A percentile compares a stretch with the other conserved stretches of the same genome.
phyloP scores from a whole-genome alignment of 2,888 invertebrate genomes.

The Hydrotaea cyrtoneurina region DNA sequence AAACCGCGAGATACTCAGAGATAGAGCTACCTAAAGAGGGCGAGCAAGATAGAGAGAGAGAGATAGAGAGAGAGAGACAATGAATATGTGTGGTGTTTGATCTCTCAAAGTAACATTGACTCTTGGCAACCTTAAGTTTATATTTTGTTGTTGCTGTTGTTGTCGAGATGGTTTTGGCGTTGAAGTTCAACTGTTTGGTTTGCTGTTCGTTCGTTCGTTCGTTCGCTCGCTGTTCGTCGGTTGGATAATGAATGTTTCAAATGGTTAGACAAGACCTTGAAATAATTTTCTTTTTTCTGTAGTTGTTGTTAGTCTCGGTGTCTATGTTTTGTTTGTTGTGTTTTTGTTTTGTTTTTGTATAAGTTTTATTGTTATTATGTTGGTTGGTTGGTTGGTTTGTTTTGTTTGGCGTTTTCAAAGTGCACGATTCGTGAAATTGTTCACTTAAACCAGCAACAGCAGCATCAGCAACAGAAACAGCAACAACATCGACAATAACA shows the following conservation, averaged over 20 bases:
- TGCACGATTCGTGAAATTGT: conserved; percentile 66
- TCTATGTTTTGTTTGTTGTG: conserved; percentile 51
- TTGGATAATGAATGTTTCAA: conserved; percentile 64
- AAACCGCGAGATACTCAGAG: no score
- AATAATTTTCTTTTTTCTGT: conserved; percentile 61
- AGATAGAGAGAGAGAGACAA: neutral
- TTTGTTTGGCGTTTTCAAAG: conserved; percentile 49
- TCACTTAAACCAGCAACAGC: conserved; percentile 53
- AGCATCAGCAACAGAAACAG: neutral
- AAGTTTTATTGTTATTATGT: conserved; percentile 60
- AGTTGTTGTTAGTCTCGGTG: conserved; percentile 10
- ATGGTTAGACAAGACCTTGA: conserved; percentile 68
- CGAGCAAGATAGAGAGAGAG: neutral
- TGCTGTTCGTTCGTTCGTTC: neutral
- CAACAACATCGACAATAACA: conserved; percentile 1
- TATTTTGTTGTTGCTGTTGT: conserved; percentile 9
- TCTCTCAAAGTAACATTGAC: conserved; percentile 48
- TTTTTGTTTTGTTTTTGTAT: conserved; percentile 42
- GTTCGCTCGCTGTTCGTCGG: conserved; percentile 22
- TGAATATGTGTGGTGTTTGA: conserved; percentile 5
- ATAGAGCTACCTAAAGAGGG: conserved; percentile 10
- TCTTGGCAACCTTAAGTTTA: conserved; percentile 53
- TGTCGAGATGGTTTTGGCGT: conserved; percentile 39
- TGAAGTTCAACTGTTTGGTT: conserved; percentile 58
- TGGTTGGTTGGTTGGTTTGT: conserved; percentile 5